Evolutionary conservation across 2,888 invertebrate species (phyloP), one percentile per base, ranked within the genome.

Genomic region (Abrostola triplasia): DNA sequence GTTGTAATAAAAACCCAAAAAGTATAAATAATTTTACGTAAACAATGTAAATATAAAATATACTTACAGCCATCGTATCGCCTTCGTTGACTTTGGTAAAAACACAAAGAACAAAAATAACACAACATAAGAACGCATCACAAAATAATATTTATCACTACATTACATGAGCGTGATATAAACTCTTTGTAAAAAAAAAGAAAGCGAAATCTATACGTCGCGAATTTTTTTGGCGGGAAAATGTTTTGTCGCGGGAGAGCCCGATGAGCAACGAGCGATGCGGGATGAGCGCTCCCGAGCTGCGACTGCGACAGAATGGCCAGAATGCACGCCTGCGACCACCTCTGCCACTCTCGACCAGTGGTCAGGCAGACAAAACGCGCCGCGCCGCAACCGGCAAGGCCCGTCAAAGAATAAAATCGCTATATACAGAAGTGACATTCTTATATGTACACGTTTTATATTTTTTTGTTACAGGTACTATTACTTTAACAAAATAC

Each of bases 51-150:
- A 11, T 24, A 47, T 0, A 13, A 47, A 13, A 47, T 24, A 24
- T 92, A 94, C 94, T 94, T 88, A 94, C 94, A 94, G 82, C 94
- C 94, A 94, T 89, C 94, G 91, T 83, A 94, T 94, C 79, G 91
- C 94, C 82, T 92, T 86, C 56, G 90, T 85, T 8, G 92, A 88
- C 80, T 87, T 88, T 67, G 92, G 91, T 76, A 93, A 88, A 90
- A 94, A 93, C 90, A 94, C 92, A 91, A 94, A 93, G 82, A 93
- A 92, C 81, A 92, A 90, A 91, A 93, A 83, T 86, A 92, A 84
- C 88, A 90, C 90, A 87, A 90, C 79, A 88, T 86, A 90, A 86
- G 80, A 90, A 85, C 92, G 93, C 94, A 94, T 94, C 89, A 91
- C 91, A 90, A 85, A 83, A 73, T 79, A 80, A 82, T 75, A 80